These are phyloP conservation scores for Hiodon alosoides DNA, from an alignment of 2,113 vertebrate species.

Conservation along the genomic window DNA sequence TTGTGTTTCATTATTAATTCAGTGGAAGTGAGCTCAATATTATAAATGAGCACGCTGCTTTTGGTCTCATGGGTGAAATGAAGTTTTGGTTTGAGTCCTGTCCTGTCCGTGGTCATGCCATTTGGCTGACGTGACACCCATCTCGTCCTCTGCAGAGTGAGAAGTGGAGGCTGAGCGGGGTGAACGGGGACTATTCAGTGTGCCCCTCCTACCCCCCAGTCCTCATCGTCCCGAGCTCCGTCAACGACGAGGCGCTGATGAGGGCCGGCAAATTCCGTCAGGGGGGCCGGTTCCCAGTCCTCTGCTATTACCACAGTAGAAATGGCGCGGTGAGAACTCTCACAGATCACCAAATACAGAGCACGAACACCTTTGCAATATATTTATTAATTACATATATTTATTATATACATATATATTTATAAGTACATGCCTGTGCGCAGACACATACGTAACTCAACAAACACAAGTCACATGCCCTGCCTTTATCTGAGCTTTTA, in stretches of 20 bases:
- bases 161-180: constrained; percentile 67
- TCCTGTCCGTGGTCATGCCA: no score
- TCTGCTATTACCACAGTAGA: constrained; percentile 69
- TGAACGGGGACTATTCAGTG: constrained; percentile 65
- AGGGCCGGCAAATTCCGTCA: constrained; percentile 71
- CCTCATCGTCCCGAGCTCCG: constrained; percentile 59
- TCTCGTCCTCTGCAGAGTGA: constrained; percentile 51
- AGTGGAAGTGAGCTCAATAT: no score
- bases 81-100: no score
- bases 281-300: constrained; percentile 70
- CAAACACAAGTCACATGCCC: no score
- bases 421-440: background rate
- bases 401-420: background rate
- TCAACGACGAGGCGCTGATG: constrained; percentile 49
- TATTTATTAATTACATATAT: no score
- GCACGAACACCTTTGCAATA: background rate
- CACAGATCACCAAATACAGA: no score
- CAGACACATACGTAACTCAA: background rate
- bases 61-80: no score
- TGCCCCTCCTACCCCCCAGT: constrained; percentile 66
- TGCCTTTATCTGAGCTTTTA: no score
- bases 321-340: constrained; percentile 64
- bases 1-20: no score
- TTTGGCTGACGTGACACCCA: background rate
- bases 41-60: no score